Conservation (phyloP, 2,113 vertebrate species). For the Notechis scutatus region DNA sequence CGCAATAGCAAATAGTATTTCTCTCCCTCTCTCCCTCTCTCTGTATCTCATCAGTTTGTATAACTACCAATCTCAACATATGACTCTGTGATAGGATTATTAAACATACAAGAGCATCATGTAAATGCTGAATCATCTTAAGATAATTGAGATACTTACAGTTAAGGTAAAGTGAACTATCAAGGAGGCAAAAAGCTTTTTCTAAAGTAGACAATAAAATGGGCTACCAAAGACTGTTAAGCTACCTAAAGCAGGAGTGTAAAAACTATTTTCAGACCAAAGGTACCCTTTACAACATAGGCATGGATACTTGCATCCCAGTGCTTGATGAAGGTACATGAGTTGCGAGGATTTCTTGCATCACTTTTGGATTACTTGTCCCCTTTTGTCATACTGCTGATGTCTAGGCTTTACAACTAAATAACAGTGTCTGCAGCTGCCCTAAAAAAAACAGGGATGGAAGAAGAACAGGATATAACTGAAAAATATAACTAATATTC, state of each 20-base stretch:
- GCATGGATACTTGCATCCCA: background rate
- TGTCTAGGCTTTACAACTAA: background rate
- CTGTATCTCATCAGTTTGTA: background rate
- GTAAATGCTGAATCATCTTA: background rate
- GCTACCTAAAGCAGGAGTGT: background rate
- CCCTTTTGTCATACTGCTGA: background rate
- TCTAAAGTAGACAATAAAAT: background rate
- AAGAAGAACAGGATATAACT: background rate
- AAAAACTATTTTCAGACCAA: background rate
- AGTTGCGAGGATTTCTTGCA: background rate
- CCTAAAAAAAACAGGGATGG: background rate
- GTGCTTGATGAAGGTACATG: background rate
- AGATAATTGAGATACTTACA: background rate
- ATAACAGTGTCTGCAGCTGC: background rate
- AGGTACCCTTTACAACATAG: background rate
- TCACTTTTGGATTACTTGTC: background rate
- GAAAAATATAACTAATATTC: background rate
- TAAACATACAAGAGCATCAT: background rate
- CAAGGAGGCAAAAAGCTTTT: background rate
- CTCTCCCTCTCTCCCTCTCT: background rate
- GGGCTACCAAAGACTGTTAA: background rate
- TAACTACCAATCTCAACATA: background rate
- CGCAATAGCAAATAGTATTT: background rate
- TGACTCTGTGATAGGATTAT: background rate
- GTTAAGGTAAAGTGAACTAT: background rate